A percentile compares a stretch with the other conserved stretches of the same genome.
These are phyloP conservation scores for Clavelina lepadiformis DNA, from an alignment of 23 tunicate species.

Conservation along the genomic window DNA sequence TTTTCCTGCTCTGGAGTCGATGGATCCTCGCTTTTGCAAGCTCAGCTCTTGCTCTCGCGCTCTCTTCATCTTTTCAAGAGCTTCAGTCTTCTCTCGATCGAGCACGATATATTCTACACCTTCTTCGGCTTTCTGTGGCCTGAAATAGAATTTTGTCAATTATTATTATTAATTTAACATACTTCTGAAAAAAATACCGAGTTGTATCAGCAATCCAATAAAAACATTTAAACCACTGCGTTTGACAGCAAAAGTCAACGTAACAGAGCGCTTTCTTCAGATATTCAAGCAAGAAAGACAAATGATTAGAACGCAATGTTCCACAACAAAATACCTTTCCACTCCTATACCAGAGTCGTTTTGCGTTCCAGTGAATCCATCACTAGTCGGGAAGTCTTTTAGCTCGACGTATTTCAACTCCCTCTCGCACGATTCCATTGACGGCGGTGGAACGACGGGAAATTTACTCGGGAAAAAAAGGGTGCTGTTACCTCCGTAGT, in stretches of 20 bases:
- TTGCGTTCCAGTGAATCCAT: not conserved
- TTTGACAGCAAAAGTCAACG: no score
- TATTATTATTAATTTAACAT: not conserved
- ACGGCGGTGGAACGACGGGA: slow-evolving; percentile 57
- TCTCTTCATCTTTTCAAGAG: slow-evolving; percentile 44
- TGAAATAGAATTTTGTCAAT: not conserved
- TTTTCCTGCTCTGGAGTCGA: slow-evolving; percentile 5
- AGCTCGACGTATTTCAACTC: slow-evolving; percentile 57
- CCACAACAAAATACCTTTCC: no score
- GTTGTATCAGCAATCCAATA: no score
- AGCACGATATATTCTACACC: slow-evolving; percentile 50
- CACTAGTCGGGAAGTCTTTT: not conserved
- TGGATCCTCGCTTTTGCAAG: slow-evolving; percentile 8
- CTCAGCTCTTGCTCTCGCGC: slow-evolving; percentile 44
- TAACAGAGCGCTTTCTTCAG: no score
- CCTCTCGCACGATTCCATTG: slow-evolving; percentile 11
- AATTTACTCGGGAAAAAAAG: no score
- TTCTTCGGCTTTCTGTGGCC: slow-evolving; percentile 7
- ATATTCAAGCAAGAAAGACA: no score
- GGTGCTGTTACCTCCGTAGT: no score
- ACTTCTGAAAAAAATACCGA: no score
- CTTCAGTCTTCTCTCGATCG: slow-evolving; percentile 54
- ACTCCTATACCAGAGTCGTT: not conserved
- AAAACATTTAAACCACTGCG: no score
- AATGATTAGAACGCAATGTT: no score